phyloP scores from a whole-genome alignment of 2,797 vertebrate species.

The Neopelma chrysocephalum region DNA sequence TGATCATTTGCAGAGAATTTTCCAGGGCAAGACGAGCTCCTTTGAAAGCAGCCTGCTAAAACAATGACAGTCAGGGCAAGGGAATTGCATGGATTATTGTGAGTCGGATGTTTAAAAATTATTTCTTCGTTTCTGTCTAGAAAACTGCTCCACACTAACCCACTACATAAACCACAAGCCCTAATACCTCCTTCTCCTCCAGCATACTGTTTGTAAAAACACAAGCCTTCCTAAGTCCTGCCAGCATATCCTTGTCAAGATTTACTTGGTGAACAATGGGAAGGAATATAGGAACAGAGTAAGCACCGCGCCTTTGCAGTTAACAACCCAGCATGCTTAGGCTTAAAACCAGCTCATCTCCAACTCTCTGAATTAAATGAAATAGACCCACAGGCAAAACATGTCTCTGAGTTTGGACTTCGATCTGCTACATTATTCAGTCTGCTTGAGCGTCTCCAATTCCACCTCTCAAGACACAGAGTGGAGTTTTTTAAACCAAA shows the following conservation, averaged over 20 bases:
- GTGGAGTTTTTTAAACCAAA: not conserved
- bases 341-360: not conserved
- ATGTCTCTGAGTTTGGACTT: not conserved
- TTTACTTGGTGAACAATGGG: not conserved
- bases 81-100: not conserved
- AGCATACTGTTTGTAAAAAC: not conserved
- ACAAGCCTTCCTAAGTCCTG: not conserved
- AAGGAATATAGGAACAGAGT: not conserved
- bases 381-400: not conserved
- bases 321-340: not conserved
- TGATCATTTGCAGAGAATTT: not conserved
- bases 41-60: not conserved
- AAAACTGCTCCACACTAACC: not conserved
- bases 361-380: not conserved
- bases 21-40: not conserved
- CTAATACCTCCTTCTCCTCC: not conserved
- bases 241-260: not conserved
- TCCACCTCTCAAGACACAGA: not conserved
- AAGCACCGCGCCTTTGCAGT: not conserved
- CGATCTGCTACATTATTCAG: not conserved
- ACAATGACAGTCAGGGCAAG: rapidly evolving
- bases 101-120: not conserved
- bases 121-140: not conserved
- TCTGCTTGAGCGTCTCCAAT: not conserved
- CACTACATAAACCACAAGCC: not conserved